Evolutionary conservation across 2,797 vertebrate genomes (phyloP).

Genomic region (Oryzias dopingdopingensis): DNA sequence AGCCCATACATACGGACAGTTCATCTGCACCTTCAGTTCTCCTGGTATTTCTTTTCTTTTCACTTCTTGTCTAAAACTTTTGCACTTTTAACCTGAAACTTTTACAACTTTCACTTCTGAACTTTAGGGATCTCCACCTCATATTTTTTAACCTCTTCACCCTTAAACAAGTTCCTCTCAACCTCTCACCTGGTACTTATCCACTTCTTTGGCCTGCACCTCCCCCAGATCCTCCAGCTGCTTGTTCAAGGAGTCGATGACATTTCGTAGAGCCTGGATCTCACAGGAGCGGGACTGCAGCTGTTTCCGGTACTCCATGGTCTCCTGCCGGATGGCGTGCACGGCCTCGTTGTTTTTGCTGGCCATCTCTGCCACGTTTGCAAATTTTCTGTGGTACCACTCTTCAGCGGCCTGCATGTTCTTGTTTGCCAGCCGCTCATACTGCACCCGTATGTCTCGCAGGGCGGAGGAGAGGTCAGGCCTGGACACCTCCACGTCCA

Average conservation of each 20-base stretch:
- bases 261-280: conserved; percentile 81
- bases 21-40: too few relatives aligned
- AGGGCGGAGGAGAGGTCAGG: conserved; percentile 81
- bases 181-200: conserved; percentile 80
- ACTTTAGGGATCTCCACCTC: too few relatives aligned
- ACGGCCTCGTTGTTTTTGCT: conserved; percentile 80
- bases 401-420: conserved; percentile 84
- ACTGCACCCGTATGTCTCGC: conserved; percentile 81
- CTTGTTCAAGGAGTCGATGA: conserved; percentile 80
- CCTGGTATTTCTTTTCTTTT: too few relatives aligned
- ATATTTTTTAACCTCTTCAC: too few relatives aligned
- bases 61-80: too few relatives aligned
- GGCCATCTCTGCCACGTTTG: conserved; percentile 76
- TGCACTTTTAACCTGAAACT: too few relatives aligned
- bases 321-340: conserved; percentile 83
- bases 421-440: conserved; percentile 80
- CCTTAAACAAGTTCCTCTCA: background rate
- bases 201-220: conserved; percentile 77
- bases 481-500: conserved; percentile 77
- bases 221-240: conserved; percentile 81
- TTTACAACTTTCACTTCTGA: too few relatives aligned
- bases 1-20: too few relatives aligned
- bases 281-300: conserved; percentile 82
- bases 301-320: conserved; percentile 82
- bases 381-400: conserved; percentile 83